phyloP scores from a whole-genome alignment of 2,113 vertebrate genomes.

The Rhodinocichla rosea region DNA sequence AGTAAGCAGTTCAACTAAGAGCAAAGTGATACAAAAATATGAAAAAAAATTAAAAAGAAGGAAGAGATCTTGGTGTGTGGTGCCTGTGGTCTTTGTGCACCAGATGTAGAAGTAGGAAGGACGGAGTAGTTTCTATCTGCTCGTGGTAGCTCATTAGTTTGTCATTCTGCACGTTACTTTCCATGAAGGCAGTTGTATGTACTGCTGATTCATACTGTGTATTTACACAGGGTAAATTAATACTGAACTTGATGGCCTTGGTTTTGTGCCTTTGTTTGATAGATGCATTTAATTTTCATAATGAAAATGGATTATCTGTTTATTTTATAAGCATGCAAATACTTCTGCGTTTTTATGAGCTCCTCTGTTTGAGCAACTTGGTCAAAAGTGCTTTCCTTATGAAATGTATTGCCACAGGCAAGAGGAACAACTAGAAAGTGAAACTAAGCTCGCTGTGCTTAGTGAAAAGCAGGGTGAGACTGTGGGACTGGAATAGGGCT shows the following conservation, averaged over 20 bases:
- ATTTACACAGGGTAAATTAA: neutral
- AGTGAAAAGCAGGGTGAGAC: neutral
- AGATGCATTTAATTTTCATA: neutral
- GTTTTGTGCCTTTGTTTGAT: neutral
- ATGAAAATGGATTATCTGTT: neutral
- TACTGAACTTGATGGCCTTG: neutral
- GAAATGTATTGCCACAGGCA: neutral
- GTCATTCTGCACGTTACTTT: neutral
- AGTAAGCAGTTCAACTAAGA: neutral
- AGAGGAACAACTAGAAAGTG: neutral
- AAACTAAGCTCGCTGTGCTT: neutral
- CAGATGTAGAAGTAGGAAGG: neutral
- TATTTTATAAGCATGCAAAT: constrained; percentile 25
- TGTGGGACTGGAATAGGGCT: neutral
- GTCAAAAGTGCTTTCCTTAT: neutral
- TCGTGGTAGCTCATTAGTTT: neutral
- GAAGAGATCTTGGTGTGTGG: neutral
- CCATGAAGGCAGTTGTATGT: neutral
- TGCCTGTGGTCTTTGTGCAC: neutral
- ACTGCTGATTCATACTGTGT: neutral
- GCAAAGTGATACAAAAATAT: neutral
- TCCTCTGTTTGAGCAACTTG: neutral
- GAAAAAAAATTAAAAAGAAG: neutral
- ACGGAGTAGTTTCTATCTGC: neutral
- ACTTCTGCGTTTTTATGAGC: neutral